Evolutionary conservation across 2,888 invertebrate genomes (phyloP).

Genomic region (Drosophila mercatorum): DNA sequence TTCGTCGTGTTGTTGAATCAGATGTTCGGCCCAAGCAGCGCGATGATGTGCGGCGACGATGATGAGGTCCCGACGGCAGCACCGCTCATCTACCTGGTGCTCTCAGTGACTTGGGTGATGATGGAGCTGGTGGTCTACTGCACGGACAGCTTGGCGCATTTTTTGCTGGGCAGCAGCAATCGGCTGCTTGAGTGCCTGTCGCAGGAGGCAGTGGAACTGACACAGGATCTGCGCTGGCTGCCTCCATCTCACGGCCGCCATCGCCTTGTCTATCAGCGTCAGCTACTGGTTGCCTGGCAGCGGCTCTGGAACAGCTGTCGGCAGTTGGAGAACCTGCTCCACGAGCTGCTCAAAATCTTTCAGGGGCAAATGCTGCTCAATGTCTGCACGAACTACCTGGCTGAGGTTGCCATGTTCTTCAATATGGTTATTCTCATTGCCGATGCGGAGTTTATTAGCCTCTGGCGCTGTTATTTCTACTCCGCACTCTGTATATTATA

Average conservation of each 20-base stretch:
- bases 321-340: slow-evolving; percentile 36
- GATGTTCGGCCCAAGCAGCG: slow-evolving; percentile 38
- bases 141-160: slow-evolving; percentile 32
- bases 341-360: slow-evolving; percentile 34
- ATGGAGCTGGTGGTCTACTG: slow-evolving; percentile 36
- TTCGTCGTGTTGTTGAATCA: slow-evolving; percentile 29
- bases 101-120: slow-evolving; percentile 14
- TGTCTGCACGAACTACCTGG: slow-evolving; percentile 54
- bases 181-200: slow-evolving; percentile 41
- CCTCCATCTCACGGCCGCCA: slow-evolving; percentile 32
- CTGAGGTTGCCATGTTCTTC: slow-evolving; percentile 45
- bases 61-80: slow-evolving; percentile 12
- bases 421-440: slow-evolving; percentile 42
- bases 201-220: slow-evolving; percentile 25
- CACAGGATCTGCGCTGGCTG: slow-evolving; percentile 37
- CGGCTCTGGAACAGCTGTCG: slow-evolving; percentile 33
- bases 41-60: slow-evolving; percentile 30
- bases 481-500: slow-evolving; percentile 14
- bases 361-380: slow-evolving; percentile 53
- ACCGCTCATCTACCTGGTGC: slow-evolving; percentile 12
- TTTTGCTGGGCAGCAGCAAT: slow-evolving; percentile 35
- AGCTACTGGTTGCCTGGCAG: slow-evolving; percentile 45
- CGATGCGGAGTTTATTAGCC: background rate
- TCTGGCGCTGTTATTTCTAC: background rate
- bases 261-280: slow-evolving; percentile 39